A percentile compares a stretch with the other conserved stretches of the same genome.
Evolutionary conservation across 2,113 vertebrate genomes (phyloP).

Genomic region (Tiliqua scincoides): DNA sequence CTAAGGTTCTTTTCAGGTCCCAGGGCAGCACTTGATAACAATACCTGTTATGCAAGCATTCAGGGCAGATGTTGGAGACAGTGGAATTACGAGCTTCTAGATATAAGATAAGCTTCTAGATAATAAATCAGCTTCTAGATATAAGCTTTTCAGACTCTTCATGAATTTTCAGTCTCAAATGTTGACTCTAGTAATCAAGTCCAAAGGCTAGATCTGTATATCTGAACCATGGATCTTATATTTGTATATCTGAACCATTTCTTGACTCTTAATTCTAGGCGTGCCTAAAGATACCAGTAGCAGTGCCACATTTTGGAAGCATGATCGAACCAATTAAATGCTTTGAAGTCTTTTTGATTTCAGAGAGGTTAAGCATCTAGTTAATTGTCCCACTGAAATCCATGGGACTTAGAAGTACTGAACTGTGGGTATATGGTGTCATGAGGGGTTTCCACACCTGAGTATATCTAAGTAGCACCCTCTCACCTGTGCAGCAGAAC

Average conservation of each 20-base stretch:
- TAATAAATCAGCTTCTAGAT: not conserved
- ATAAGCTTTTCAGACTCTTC: not conserved
- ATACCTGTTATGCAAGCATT: not conserved
- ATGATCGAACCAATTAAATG: no score
- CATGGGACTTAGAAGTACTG: no score
- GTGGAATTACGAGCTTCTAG: not conserved
- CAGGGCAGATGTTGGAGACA: not conserved
- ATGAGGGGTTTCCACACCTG: not conserved
- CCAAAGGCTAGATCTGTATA: not conserved
- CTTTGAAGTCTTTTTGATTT: no score
- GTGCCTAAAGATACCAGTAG: no score
- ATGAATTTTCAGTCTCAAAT: not conserved
- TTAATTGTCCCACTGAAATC: no score
- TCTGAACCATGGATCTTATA: no score
- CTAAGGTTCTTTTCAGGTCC: no score
- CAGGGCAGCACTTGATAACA: no score
- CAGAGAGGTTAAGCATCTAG: no score
- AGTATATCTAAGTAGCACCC: no score
- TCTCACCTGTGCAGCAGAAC: not conserved
- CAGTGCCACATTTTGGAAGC: no score
- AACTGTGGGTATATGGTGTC: no score
- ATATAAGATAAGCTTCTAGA: not conserved
- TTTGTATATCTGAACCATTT: not conserved
- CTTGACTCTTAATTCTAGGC: not conserved
- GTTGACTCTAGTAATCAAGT: not conserved